Base-by-base conservation (phyloP, 2,888 invertebrate genomes). In the Pollenia angustigena region DNA sequence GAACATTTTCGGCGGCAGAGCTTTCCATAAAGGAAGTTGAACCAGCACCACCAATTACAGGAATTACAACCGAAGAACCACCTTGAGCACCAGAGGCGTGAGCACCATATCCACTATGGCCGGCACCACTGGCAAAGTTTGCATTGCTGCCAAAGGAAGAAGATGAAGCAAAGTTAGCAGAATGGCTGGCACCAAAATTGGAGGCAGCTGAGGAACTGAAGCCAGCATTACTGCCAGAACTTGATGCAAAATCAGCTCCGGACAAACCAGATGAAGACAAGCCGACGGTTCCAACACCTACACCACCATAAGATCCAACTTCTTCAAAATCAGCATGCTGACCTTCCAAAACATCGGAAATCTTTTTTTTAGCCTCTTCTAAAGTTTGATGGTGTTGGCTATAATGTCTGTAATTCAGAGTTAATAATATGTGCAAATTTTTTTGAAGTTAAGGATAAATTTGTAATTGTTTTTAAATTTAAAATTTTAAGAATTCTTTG, bases 321-420 rank as follows among this genome's bases (percentile, higher is more conserved):
- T 90, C 90, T 75, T 90, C 90, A n/a, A 89, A 89, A 1, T 89
- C 89, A 1, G 89, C 87, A 56, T 89, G 88, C 42, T 87, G 87
- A 46, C 88, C 88, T 44, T 7, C 85, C 52, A 48, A 78, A 56
- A 88, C 89, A 11, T 89, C 88, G 1, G 88, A 81, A 12, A 91
- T 87, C 8, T 90, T 90, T 56, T 89, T 89, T 54, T 91, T 91
- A 4, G 93, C 93, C 82, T 91, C 89, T n/a, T 91, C 91, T 16
- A 93, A 89, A 8, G 93, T 91, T 88, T 92, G 91, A 46, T 91
- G 89, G 85, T 93, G 93, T 88, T 91, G 91, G 32, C 69, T 71
- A 75, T 91, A 92, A 76, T 93, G 93, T 84, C 93, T 93, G 44
- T 1, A 66, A 79, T 50, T 66, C 8, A 16, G n/a, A 46, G 16